Conservation (phyloP, 30 jellyfish, hydroid and myxozoan genomes). For the Mastigias papua region DNA sequence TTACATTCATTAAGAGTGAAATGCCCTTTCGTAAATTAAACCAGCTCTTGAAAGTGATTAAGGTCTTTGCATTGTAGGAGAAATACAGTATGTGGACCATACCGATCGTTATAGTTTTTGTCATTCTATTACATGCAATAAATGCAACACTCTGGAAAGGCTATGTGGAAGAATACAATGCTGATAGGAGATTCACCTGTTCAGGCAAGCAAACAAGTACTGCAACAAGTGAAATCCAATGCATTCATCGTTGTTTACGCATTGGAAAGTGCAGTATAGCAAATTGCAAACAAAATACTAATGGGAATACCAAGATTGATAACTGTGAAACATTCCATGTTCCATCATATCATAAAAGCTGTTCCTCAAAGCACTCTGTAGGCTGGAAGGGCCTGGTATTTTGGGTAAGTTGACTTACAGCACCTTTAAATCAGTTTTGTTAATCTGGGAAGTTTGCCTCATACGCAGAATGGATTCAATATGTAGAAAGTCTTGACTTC, state of each 20-base stretch:
- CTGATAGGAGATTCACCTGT: not conserved
- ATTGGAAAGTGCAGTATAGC: not conserved
- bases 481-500: too few species aligned
- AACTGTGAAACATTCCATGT: conserved; percentile 1
- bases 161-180: not conserved
- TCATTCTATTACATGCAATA: not conserved
- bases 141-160: not conserved
- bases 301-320: not conserved
- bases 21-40: not conserved
- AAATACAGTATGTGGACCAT: not conserved
- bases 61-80: not conserved
- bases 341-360: not conserved
- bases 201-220: not conserved
- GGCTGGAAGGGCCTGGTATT: not conserved
- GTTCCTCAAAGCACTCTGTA: not conserved
- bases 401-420: too few species aligned
- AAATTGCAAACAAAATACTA: not conserved
- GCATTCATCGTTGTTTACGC: not conserved
- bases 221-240: not conserved
- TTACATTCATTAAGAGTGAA: too few species aligned
- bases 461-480: too few species aligned
- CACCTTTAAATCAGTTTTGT: too few species aligned
- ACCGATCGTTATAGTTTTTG: not conserved
- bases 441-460: too few species aligned
- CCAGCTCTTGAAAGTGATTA: not conserved